Evolutionary conservation across 2,888 invertebrate species (phyloP).

Genomic region (Noctua janthina): DNA sequence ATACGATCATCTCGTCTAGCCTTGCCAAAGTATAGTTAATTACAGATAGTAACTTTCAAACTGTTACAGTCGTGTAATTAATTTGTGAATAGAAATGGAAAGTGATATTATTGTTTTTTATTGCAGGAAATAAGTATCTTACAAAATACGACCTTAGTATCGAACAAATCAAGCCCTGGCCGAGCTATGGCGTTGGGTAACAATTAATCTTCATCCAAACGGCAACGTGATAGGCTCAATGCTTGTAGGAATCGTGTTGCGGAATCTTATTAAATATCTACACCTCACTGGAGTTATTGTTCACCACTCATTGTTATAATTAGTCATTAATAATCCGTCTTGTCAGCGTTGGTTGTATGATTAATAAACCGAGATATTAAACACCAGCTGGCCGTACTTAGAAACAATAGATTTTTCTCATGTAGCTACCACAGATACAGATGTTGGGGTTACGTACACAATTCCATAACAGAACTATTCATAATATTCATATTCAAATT

Average conservation of each 20-base stretch:
- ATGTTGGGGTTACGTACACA: conserved; percentile 45
- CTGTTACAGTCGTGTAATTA: conserved; percentile 61
- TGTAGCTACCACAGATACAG: conserved; percentile 33
- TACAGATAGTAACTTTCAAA: conserved; percentile 61
- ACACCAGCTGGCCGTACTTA: conserved; percentile 67
- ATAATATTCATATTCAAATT: conserved; percentile 46
- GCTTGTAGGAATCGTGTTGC: conserved; percentile 84
- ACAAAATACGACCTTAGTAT: conserved; percentile 73
- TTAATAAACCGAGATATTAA: conserved; percentile 76
- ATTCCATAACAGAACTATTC: conserved; percentile 34
- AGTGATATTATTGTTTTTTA: conserved; percentile 66
- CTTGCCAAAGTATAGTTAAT: conserved; percentile 59
- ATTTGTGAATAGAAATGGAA: conserved; percentile 67
- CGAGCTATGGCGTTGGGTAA: conserved; percentile 74
- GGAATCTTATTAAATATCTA: conserved; percentile 86
- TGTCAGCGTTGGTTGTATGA: conserved; percentile 80
- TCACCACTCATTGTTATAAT: conserved; percentile 85
- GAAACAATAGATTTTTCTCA: conserved; percentile 65
- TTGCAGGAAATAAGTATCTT: conserved; percentile 64
- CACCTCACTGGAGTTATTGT: conserved; percentile 82
- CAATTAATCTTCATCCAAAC: conserved; percentile 87
- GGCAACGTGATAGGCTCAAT: conserved; percentile 81
- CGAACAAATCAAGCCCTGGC: conserved; percentile 73
- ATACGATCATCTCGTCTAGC: conserved; percentile 65
- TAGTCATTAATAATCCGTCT: conserved; percentile 86